Base-by-base conservation (phyloP, 2,797 vertebrate species). In the Mastacembelus armatus region DNA sequence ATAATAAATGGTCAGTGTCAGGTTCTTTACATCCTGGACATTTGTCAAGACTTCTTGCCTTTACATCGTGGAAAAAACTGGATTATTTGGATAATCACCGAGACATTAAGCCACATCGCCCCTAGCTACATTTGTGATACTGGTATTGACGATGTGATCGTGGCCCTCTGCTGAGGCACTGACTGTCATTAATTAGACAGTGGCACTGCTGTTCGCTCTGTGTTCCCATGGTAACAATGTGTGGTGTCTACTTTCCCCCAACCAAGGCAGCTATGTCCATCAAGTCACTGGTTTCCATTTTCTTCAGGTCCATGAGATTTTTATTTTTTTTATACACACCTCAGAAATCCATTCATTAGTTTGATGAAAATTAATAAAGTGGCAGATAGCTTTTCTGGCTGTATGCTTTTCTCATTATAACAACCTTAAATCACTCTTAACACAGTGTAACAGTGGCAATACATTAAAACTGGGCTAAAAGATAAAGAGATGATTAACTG, bases 151-250 rank as follows among this genome's bases (percentile, higher is more conserved):
- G 89, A 92, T 88, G 87, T 91, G 90, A 91, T 77, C 18, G 22
- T 33, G 67, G 75, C 84, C 77, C 74, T 86, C 73, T 82, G 89
- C 78, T 83, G 78, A 86, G 84, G 85, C 84, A 74, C 83, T 77
- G 85, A 71, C 88, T 89, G 83, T 84, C 86, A 86, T 92, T 91
- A 91, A 91, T 92, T 91, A 90, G 78, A 89, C 81, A 71, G 77
- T 83, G 87, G 74, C 78, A 82, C 78, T 84, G 87, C 88, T 87
- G 89, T 89, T 89, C 86, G 22, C 72, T 86, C 85, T 73, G 81
- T 84, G 90, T 93, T 93, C 75, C 92, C 91, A 92, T 93, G 91
- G 92, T 86, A 90, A 93, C 92, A 72, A 76, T 85, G 81, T 81
- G 73, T 83, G 75, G 85, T 86, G 84, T 91, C 82, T 87, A 71